These are phyloP conservation scores for Drosophila subquinaria DNA, from an alignment of 2,888 invertebrate genomes.

Conservation along the genomic window DNA sequence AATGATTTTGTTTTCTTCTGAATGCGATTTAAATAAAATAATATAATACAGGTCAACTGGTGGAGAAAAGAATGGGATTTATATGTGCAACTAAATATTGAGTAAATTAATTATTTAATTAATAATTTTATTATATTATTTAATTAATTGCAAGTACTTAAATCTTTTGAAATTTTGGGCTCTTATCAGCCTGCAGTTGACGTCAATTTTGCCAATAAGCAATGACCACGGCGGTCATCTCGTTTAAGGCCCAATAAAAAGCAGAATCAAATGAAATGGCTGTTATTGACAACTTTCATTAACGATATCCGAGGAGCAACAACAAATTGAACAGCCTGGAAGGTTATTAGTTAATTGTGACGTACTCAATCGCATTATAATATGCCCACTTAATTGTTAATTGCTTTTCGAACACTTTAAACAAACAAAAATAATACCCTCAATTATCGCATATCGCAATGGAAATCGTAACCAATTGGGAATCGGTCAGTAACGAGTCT, in stretches of 20 bases:
- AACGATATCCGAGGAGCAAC: constrained; percentile 43
- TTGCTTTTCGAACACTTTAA: constrained; percentile 77
- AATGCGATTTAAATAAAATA: background rate
- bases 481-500: constrained; percentile 6
- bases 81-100: background rate
- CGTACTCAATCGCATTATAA: constrained; percentile 71
- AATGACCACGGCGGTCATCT: constrained; percentile 29
- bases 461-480: constrained; percentile 40
- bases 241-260: constrained; percentile 58
- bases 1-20: constrained; percentile 46
- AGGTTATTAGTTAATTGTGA: constrained; percentile 76
- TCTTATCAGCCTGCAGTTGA: constrained; percentile 34
- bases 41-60: constrained; percentile 4
- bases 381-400: constrained; percentile 76
- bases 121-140: constrained; percentile 2
- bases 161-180: constrained; percentile 33
- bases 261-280: constrained; percentile 36
- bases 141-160: constrained; percentile 11
- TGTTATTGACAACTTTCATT: constrained; percentile 71
- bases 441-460: constrained; percentile 67
- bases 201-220: constrained; percentile 29
- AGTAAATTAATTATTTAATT: too few relatives aligned
- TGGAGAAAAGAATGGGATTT: background rate
- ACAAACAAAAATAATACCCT: constrained; percentile 67
- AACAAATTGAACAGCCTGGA: constrained; percentile 11